phyloP scores from a whole-genome alignment of 2,113 vertebrate genomes.

The Drymodes brunneopygia region DNA sequence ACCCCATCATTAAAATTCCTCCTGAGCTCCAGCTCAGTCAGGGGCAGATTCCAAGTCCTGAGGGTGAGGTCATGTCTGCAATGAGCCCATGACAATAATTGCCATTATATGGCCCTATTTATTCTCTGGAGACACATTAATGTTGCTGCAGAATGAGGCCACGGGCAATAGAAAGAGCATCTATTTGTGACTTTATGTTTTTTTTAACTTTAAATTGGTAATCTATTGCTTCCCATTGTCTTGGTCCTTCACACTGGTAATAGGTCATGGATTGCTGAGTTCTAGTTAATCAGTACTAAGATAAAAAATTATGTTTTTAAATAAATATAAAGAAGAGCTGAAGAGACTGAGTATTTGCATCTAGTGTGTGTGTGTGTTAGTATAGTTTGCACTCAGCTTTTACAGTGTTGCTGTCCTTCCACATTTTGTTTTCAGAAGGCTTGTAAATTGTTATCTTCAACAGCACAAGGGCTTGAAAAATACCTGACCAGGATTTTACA shows the following conservation, averaged over 20 bases:
- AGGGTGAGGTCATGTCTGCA: constrained; percentile 62
- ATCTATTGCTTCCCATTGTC: neutral
- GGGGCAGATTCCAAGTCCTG: constrained; percentile 17
- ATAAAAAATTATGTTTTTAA: neutral
- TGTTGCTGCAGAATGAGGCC: neutral
- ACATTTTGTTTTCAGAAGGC: neutral
- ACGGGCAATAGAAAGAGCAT: neutral
- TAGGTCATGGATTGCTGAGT: neutral
- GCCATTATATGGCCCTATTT: constrained; percentile 25
- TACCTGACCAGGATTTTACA: neutral
- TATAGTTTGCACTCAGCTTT: neutral
- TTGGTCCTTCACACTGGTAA: neutral
- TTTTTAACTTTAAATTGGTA: neutral
- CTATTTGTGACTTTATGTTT: neutral
- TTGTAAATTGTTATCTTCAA: neutral
- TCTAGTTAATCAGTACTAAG: neutral
- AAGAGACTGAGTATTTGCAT: neutral
- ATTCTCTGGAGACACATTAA: neutral
- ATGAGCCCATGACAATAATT: constrained; percentile 23
- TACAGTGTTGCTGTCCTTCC: neutral
- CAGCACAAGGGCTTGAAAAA: neutral
- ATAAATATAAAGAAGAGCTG: neutral
- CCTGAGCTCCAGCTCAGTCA: neutral
- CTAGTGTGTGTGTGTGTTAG: neutral
- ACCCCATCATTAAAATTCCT: constrained; percentile 41